phyloP scores from a whole-genome alignment of 1,140 invertebrate genomes.

The Bombus terrestris region DNA sequence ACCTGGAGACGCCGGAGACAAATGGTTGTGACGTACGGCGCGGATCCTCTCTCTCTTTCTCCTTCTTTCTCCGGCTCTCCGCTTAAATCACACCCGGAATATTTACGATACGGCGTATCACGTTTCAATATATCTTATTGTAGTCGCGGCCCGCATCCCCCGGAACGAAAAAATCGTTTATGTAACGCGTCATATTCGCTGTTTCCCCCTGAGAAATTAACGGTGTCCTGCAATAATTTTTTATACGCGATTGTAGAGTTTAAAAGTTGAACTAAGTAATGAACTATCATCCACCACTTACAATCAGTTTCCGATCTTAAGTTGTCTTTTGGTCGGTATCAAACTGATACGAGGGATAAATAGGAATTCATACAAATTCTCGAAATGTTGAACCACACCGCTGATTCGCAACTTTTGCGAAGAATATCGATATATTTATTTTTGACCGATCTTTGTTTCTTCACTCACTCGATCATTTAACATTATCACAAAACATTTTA shows the following conservation, averaged over 20 bases:
- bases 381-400: neutral
- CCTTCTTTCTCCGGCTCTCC: conserved; percentile 20
- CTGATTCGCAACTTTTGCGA: no score
- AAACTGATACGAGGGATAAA: no score
- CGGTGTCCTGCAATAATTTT: neutral
- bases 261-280: neutral
- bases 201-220: conserved; percentile 17
- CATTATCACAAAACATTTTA: no score
- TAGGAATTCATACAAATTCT: neutral
- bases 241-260: neutral
- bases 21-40: conserved; percentile 70
- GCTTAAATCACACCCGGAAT: conserved; percentile 70
- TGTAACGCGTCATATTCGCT: conserved; percentile 66
- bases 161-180: conserved; percentile 65
- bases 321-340: no score
- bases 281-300: no score
- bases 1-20: conserved; percentile 68
- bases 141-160: conserved; percentile 48
- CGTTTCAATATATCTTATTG: conserved; percentile 73
- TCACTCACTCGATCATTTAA: no score
- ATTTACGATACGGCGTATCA: conserved; percentile 68
- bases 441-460: no score
- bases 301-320: no score
- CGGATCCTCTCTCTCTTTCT: conserved; percentile 55
- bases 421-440: no score